Conservation (phyloP, 2,888 invertebrate genomes). For the Desoria tigrina region DNA sequence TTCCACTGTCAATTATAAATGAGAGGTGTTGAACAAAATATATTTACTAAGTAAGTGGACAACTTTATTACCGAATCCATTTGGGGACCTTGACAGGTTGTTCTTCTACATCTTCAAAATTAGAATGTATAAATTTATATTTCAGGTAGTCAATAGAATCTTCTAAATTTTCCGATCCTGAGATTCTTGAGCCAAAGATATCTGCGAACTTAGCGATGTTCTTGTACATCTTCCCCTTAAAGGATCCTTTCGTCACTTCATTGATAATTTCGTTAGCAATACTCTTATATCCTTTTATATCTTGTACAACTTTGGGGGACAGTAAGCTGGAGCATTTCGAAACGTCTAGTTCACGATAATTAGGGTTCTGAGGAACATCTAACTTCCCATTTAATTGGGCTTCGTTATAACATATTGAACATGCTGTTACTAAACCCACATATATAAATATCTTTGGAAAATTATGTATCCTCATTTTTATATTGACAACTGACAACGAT, state of each 20-base stretch:
- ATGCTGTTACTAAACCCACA: too few species aligned
- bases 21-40: neutral
- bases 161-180: slow-evolving; percentile 19
- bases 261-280: slow-evolving; percentile 61
- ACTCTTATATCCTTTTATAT: slow-evolving; percentile 64
- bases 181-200: slow-evolving; percentile 12
- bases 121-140: neutral
- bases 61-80: slow-evolving; percentile 5
- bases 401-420: too few species aligned
- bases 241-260: slow-evolving; percentile 61
- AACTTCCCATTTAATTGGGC: neutral
- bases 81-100: slow-evolving; percentile 2
- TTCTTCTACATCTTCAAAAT: slow-evolving; percentile 9
- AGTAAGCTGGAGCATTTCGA: neutral
- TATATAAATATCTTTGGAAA: too few species aligned
- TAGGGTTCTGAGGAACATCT: slow-evolving; percentile 7
- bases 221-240: slow-evolving; percentile 63
- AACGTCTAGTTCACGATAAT: neutral
- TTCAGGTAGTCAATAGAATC: slow-evolving; percentile 18
- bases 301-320: slow-evolving; percentile 58
- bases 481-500: too few species aligned
- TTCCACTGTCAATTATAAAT: slow-evolving; percentile 53
- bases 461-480: too few species aligned
- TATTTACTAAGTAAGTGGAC: too few species aligned
- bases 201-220: slow-evolving; percentile 58